phyloP scores from a whole-genome alignment of 2,888 invertebrate genomes.

The Erebia ligea region DNA sequence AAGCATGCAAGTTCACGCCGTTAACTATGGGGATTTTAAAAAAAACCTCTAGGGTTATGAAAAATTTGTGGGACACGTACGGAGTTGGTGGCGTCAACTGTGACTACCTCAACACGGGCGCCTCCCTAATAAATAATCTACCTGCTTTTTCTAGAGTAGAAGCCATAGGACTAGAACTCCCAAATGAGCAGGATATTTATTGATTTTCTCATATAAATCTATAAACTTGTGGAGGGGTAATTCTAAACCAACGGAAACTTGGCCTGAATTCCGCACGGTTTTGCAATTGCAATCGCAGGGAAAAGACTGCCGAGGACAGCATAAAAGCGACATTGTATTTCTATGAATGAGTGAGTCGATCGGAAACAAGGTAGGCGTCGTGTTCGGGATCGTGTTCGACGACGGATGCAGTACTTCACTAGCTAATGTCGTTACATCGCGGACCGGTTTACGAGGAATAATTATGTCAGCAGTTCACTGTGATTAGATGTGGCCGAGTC shows the following conservation, averaged over 20 bases:
- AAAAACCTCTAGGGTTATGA: background rate
- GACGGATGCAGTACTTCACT: slow-evolving; percentile 60
- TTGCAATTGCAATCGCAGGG: slow-evolving; percentile 55
- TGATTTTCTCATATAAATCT: slow-evolving; percentile 12
- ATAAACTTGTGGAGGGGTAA: slow-evolving; percentile 39
- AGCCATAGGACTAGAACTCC: slow-evolving; percentile 75
- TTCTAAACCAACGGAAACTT: slow-evolving; percentile 53
- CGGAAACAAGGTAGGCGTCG: slow-evolving; percentile 48
- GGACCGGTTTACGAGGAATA: slow-evolving; percentile 75
- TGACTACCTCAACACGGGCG: slow-evolving; percentile 82
- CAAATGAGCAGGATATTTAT: slow-evolving; percentile 75
- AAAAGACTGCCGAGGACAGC: slow-evolving; percentile 54
- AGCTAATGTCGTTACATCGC: slow-evolving; percentile 59
- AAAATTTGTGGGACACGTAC: slow-evolving; percentile 76
- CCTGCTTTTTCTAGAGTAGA: slow-evolving; percentile 81
- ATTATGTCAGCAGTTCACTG: slow-evolving; percentile 75
- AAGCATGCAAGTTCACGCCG: too few relatives aligned
- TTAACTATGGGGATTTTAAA: background rate
- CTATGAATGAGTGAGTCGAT: slow-evolving; percentile 67
- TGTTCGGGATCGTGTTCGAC: slow-evolving; percentile 60
- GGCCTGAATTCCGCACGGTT: slow-evolving; percentile 58
- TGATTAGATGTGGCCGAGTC: slow-evolving; percentile 58
- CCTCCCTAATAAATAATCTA: slow-evolving; percentile 68
- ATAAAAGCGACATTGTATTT: slow-evolving; percentile 54
- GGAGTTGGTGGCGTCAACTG: slow-evolving; percentile 80